A percentile compares a stretch with the other conserved stretches of the same genome.
These are phyloP conservation scores for Labia minor DNA, from an alignment of 2,888 invertebrate genomes.

Conservation along the genomic window DNA sequence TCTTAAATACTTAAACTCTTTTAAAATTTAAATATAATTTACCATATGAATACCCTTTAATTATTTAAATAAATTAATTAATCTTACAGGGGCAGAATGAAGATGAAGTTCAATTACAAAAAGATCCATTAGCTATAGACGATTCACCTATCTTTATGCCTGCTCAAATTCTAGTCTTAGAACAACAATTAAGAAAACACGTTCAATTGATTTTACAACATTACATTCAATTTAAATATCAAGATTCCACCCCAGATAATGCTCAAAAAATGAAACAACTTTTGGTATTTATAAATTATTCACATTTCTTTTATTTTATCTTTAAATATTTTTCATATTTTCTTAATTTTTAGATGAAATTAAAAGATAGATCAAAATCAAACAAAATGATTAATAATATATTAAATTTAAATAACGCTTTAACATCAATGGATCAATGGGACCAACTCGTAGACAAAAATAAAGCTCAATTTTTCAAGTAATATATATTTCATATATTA, in stretches of 20 bases:
- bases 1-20: too few relatives aligned
- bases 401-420: neutral
- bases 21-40: too few relatives aligned
- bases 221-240: slow-evolving; percentile 44
- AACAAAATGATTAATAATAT: neutral
- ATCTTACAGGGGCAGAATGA: too few relatives aligned
- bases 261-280: neutral
- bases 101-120: too few relatives aligned
- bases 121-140: neutral
- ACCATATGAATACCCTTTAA: too few relatives aligned
- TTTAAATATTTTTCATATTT: too few relatives aligned
- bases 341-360: neutral
- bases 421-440: neutral
- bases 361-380: neutral
- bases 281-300: neutral
- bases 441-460: neutral
- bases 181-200: slow-evolving; percentile 71
- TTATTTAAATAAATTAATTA: too few relatives aligned
- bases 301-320: neutral
- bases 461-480: neutral
- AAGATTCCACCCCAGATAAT: neutral
- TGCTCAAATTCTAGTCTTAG: slow-evolving; percentile 48
- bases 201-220: slow-evolving; percentile 69
- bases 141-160: neutral
- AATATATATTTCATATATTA: neutral